These are phyloP conservation scores for Sceliomorpha sp. DNA, from an alignment of 2,888 invertebrate genomes.

Conservation along the genomic window DNA sequence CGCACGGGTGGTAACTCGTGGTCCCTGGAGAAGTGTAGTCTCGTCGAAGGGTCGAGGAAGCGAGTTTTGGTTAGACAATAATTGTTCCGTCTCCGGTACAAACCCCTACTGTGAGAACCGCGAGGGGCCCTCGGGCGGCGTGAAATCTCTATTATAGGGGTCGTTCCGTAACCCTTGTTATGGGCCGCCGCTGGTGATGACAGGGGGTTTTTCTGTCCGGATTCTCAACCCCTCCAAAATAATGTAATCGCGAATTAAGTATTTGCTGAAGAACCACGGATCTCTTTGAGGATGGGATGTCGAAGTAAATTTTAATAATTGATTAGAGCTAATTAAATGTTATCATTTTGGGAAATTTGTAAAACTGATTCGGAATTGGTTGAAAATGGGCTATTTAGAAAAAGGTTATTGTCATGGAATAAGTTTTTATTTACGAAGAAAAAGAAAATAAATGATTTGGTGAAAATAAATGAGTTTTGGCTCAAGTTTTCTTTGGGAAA, in stretches of 20 bases:
- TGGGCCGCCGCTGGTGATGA: conserved; percentile 63
- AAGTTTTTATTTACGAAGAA: too few relatives aligned
- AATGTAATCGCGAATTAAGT: conserved; percentile 78
- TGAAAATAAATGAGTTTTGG: too few relatives aligned
- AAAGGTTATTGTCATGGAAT: too few relatives aligned
- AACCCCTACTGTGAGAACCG: conserved; percentile 80
- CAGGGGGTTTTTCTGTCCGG: conserved; percentile 59
- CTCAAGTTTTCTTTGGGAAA: too few relatives aligned
- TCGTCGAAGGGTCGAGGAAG: not conserved
- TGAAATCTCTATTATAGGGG: conserved; percentile 80
- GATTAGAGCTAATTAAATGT: too few relatives aligned
- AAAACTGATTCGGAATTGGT: too few relatives aligned
- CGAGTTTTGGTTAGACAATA: conserved; percentile 62
- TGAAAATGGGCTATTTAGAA: too few relatives aligned
- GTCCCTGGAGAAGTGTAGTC: conserved; percentile 22
- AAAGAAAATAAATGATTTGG: too few relatives aligned
- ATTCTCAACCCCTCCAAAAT: conserved; percentile 61
- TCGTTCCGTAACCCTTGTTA: conserved; percentile 63
- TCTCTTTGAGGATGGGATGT: conserved; percentile 13
- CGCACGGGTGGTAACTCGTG: conserved; percentile 56
- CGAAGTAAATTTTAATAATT: too few relatives aligned
- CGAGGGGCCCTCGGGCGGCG: conserved; percentile 76
- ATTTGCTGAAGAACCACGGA: conserved; percentile 66
- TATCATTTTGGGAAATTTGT: too few relatives aligned
- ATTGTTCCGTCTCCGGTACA: conserved; percentile 41